A percentile compares a stretch with the other conserved stretches of the same genome.
These are phyloP conservation scores for Sternotherus odoratus DNA, from an alignment of 2,797 vertebrate genomes.

Conservation along the genomic window DNA sequence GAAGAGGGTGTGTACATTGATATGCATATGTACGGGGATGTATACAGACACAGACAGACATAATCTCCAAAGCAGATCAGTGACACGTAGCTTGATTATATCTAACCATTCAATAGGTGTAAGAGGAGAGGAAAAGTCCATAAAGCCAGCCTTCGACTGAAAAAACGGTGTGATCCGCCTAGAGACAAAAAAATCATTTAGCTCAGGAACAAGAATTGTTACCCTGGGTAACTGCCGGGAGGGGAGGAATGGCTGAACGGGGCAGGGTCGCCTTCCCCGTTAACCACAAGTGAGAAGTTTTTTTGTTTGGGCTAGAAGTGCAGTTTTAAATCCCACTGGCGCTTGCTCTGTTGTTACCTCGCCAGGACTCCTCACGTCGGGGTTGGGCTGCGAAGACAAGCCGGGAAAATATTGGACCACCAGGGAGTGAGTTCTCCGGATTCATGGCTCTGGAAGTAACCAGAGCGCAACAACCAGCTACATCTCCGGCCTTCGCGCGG, in stretches of 20 bases:
- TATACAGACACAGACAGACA: background rate
- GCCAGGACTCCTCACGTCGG: background rate
- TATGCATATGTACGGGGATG: background rate
- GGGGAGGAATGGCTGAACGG: background rate
- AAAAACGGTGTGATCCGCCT: background rate
- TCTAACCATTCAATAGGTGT: slow-evolving; percentile 24
- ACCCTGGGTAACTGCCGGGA: background rate
- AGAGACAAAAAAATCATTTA: background rate
- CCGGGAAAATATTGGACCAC: background rate
- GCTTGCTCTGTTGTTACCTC: background rate
- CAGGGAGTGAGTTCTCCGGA: background rate
- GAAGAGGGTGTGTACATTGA: background rate
- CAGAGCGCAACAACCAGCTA: background rate
- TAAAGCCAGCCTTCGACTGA: no score
- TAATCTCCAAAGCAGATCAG: background rate
- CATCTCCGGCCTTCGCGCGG: background rate
- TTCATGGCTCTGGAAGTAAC: background rate
- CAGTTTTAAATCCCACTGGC: background rate
- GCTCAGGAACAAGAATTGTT: background rate
- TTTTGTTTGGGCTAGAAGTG: background rate
- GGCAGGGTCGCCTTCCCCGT: background rate
- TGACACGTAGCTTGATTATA: slow-evolving; percentile 29
- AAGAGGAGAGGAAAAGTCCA: background rate
- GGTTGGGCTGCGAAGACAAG: no score
- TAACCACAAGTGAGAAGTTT: background rate